Evolutionary conservation across 2,113 vertebrate genomes (phyloP), one percentile per base, ranked within the genome.

Genomic region (Onychorhynchus coronatus): DNA sequence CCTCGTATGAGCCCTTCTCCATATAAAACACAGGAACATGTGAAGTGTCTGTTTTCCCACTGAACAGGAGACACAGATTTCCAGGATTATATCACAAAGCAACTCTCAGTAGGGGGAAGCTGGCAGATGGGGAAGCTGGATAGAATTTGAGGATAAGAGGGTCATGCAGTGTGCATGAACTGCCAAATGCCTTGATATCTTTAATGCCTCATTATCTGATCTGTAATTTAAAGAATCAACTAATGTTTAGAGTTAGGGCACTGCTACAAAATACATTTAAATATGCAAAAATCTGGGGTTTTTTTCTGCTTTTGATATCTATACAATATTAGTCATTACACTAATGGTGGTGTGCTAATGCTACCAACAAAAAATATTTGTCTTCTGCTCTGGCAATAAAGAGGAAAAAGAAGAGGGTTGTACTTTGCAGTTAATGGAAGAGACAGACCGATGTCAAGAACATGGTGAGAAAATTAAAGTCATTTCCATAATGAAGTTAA

Each of bases 261-360:
- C 24, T 27, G 73, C 67, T 73, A 74, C 65, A 83, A 89, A 46
- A 37, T 58, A 24, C 46, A 91, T 94, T 77, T 89, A 71, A 89
- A 87, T 96, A 84, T 81, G 73, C 37, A 93, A 85, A 94, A 96
- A 53, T 83, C 76, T 91, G 39, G 0, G 56, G 33, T 1, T 12
- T 73, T 91, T 95, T 88, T 94, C 84, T 84, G 59, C 58, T 76
- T 63, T 73, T 79, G 78, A 90, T 72, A 46, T 46, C 44, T 46
- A 18, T 46, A 46, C 11, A 42, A 11, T 88, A 53, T 70, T 53
- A 94, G 94, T 90, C 75, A 86, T 93, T 96, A 95, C 82, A 50
- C 67, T 96, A 83, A 95, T 97, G 92, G 78, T 46, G 46, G 3
- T 85, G 75, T 83, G 58, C 59, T 95, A 92, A 88, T 94, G 91